Percentiles rank a stretch among this genome's conserved stretches.
Conservation (phyloP, 2,888 invertebrate genomes). For the Cotesia congregata region DNA sequence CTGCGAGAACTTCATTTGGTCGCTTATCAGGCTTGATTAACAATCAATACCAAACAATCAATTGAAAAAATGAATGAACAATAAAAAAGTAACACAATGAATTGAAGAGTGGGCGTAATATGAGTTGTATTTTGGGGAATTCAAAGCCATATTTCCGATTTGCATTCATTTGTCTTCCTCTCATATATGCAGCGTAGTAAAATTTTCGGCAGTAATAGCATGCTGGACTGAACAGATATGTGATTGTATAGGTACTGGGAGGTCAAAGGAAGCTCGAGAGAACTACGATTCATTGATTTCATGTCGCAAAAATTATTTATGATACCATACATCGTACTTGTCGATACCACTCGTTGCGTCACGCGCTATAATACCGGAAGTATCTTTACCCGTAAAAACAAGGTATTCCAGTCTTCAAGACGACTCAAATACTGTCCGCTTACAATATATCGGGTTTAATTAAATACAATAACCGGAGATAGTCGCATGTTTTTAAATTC, state of each 20-base stretch:
- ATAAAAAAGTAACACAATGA: neutral
- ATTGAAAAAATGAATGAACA: neutral
- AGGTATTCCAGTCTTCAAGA: slow-evolving; percentile 3
- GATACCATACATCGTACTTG: slow-evolving; percentile 63
- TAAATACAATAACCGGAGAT: neutral
- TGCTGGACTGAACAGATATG: slow-evolving; percentile 30
- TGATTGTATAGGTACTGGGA: slow-evolving; percentile 41
- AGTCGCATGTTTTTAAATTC: neutral
- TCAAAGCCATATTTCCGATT: slow-evolving; percentile 18
- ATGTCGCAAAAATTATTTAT: slow-evolving; percentile 64
- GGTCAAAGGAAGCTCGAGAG: slow-evolving; percentile 59
- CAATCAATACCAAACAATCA: neutral
- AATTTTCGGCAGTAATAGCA: slow-evolving; percentile 26
- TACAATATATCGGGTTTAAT: neutral
- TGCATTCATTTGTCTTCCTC: slow-evolving; percentile 18
- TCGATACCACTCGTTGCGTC: slow-evolving; percentile 68
- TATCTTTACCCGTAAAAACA: slow-evolving; percentile 58
- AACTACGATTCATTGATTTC: slow-evolving; percentile 65
- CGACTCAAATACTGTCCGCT: neutral
- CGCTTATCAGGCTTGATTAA: no score
- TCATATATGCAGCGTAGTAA: slow-evolving; percentile 17
- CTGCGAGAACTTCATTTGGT: no score
- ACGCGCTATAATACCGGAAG: slow-evolving; percentile 63
- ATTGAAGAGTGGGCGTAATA: slow-evolving; percentile 15
- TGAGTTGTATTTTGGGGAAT: slow-evolving; percentile 28